phyloP scores from a whole-genome alignment of 1,140 invertebrate genomes.

The Philotrypesis tridentata region DNA sequence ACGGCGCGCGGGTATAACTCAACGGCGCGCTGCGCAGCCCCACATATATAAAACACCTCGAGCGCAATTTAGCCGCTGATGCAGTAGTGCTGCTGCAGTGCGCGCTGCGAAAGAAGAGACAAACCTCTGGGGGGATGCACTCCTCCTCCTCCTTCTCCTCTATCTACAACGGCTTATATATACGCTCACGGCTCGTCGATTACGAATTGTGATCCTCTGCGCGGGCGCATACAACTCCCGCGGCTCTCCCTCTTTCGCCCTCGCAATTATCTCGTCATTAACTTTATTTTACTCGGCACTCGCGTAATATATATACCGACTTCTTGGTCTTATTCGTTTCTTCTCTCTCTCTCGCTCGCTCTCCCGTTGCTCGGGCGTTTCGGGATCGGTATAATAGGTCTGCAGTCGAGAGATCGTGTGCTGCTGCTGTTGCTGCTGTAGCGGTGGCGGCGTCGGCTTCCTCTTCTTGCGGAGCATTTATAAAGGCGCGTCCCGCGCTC shows the following conservation, averaged over 20 bases:
- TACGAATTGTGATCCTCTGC: slow-evolving; percentile 34
- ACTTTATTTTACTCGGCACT: slow-evolving; percentile 39
- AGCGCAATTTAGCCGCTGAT: not conserved
- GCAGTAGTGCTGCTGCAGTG: too few species aligned
- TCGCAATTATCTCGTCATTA: slow-evolving; percentile 56
- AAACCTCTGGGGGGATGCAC: not conserved
- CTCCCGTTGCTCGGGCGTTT: not conserved
- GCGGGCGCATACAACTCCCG: slow-evolving; percentile 18
- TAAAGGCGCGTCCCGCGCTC: too few species aligned
- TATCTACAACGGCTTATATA: not conserved
- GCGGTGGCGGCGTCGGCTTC: not conserved
- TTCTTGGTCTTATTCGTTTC: not conserved
- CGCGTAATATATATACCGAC: not conserved
- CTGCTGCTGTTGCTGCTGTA: too few species aligned
- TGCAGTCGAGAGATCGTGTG: too few species aligned
- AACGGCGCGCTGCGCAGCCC: not conserved
- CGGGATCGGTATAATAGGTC: too few species aligned
- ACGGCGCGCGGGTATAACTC: not conserved
- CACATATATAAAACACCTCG: not conserved
- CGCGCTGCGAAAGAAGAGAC: not conserved
- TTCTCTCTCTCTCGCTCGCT: slow-evolving; percentile 6
- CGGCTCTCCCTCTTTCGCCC: slow-evolving; percentile 5
- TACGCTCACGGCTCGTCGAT: slow-evolving; percentile 3
- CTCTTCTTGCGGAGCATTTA: not conserved
- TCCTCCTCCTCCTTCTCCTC: not conserved